These are phyloP conservation scores for Apodemus agrarius DNA, from an alignment of 2,797 vertebrate genomes.

Conservation along the genomic window DNA sequence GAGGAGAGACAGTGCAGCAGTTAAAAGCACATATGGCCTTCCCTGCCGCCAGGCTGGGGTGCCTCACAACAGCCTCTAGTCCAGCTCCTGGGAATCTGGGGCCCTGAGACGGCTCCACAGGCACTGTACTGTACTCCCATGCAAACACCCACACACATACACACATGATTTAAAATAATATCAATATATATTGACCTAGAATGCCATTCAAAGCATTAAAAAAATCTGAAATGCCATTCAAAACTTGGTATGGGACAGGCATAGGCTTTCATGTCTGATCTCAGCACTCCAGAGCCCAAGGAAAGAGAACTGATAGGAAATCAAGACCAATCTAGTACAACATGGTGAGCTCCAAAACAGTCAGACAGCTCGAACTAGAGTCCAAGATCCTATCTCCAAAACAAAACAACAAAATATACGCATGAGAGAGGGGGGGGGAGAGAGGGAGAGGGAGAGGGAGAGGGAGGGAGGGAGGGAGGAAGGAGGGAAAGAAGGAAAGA, in stretches of 20 bases:
- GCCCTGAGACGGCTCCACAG: background rate
- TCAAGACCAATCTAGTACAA: background rate
- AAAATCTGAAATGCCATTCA: background rate
- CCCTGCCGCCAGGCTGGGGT: background rate
- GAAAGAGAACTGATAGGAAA: background rate
- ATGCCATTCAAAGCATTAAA: background rate
- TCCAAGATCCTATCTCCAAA: background rate
- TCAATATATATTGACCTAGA: background rate
- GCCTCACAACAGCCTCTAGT: background rate
- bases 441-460: rapidly evolving
- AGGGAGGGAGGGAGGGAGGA: rapidly evolving
- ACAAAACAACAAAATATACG: background rate
- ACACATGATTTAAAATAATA: background rate
- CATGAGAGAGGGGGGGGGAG: background rate
- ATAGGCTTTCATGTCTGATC: background rate
- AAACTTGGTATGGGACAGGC: background rate
- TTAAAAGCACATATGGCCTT: background rate
- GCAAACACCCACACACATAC: background rate
- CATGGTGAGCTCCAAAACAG: background rate
- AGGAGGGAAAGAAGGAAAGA: rapidly evolving
- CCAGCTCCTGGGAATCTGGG: background rate
- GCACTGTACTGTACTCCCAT: background rate
- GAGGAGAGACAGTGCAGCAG: background rate
- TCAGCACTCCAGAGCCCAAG: background rate
- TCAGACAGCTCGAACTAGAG: background rate